Base-by-base conservation (phyloP, 2,888 invertebrate genomes). In the Brachypalpus laphriformis region DNA sequence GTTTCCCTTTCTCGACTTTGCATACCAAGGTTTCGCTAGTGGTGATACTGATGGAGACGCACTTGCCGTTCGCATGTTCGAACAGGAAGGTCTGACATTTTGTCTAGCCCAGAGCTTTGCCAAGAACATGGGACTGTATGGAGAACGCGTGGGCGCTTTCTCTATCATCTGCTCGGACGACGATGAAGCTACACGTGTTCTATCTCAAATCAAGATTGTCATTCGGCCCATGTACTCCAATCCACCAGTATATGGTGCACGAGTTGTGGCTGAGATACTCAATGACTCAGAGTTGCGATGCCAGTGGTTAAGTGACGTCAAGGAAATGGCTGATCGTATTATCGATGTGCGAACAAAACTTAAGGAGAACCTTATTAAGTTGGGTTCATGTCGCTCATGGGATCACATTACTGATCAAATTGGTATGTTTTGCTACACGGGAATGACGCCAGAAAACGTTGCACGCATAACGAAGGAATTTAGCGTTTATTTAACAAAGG, bases 371-470 rank as follows among this genome's bases (percentile, higher is more conserved):
- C 94, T 99, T 87, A 94, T 95, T 89, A 95, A 96, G 88, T 95
- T 96, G 89, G 99, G 99, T 65, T 98, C 97, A 77, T 92, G 93
- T 28, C 94, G 92, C 66, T 93, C 96, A 90, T 99, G 99, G 99
- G 93, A 95, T 76, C 99, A 99, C 92, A 98, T 99, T 91, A 98
- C 98, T 74, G 96, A 99, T 92, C 99, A 99, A 94, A 99, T 99
- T 91, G 99, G 99, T 91, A 99, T 99, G 99, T 99, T 99, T 94
- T 99, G 99, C 92, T 99, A 94, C 92, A 98, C 99, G 20, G 99
- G 99, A 86, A 95, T 99, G 91, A 97, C 95, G 68, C 94, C 96
- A 0, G 94, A 96, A 11, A 96, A 99, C 94, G 98, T 97, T 68
- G 97, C 95, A 88, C 94, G 94, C 87, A 91, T 99, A 59, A 97